A percentile compares a stretch with the other conserved stretches of the same genome.
Evolutionary conservation across 2,113 vertebrate species (phyloP).

Genomic region (Ardeotis arabs): DNA sequence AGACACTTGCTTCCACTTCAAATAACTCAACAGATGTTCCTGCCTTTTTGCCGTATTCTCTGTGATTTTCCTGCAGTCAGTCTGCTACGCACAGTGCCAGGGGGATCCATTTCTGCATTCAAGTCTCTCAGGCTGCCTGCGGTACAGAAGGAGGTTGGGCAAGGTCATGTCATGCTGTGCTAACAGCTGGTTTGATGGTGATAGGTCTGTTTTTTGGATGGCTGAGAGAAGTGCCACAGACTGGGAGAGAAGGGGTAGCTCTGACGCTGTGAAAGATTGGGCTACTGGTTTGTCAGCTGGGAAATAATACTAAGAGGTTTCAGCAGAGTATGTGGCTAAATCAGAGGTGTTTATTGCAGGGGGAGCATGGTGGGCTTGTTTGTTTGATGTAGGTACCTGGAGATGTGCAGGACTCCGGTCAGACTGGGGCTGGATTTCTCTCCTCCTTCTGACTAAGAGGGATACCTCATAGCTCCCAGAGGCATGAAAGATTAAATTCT

Average conservation of each 20-base stretch:
- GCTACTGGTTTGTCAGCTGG: neutral
- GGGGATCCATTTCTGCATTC: neutral
- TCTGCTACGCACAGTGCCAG: neutral
- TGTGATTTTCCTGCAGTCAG: neutral
- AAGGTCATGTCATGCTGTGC: fast-evolving
- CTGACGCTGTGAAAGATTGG: neutral
- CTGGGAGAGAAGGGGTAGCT: neutral
- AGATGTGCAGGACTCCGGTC: neutral
- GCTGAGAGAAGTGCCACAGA: neutral
- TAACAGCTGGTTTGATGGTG: neutral
- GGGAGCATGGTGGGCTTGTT: neutral
- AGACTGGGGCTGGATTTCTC: neutral
- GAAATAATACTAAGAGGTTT: neutral
- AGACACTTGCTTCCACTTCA: neutral
- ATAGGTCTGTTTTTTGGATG: neutral
- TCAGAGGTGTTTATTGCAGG: neutral
- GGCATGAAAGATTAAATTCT: neutral
- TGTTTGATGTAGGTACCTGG: neutral
- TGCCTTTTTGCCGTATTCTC: neutral
- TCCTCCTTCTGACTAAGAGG: neutral
- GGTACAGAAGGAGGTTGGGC: neutral
- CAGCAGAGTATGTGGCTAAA: neutral
- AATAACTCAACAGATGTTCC: neutral
- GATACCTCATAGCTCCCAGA: neutral
- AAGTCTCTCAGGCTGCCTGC: neutral